phyloP scores from a whole-genome alignment of 1,140 invertebrate genomes.

The Aphelenchoides avenae region DNA sequence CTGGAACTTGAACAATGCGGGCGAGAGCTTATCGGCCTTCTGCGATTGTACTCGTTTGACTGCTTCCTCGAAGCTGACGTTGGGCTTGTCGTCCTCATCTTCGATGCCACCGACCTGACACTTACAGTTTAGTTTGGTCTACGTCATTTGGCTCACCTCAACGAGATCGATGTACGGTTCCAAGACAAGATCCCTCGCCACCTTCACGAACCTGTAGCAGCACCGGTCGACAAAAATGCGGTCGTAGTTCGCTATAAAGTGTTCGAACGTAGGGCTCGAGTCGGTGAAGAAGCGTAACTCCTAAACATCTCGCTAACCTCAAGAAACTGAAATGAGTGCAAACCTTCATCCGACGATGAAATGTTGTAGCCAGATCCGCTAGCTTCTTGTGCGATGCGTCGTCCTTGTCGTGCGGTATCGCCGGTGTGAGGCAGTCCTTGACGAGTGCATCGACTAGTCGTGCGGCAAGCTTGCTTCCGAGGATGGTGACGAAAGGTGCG shows the following conservation, averaged over 20 bases:
- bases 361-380: slow-evolving; percentile 11
- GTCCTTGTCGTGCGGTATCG: slow-evolving; percentile 37
- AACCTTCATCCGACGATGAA: background rate
- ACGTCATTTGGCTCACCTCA: slow-evolving; percentile 5
- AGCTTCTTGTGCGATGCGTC: too few species aligned
- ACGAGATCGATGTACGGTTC: slow-evolving; percentile 33
- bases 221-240: slow-evolving; percentile 35
- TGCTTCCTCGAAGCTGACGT: slow-evolving; percentile 15
- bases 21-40: slow-evolving; percentile 13
- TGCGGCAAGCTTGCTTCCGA: slow-evolving; percentile 18
- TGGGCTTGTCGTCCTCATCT: slow-evolving; percentile 21
- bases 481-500: slow-evolving; percentile 10
- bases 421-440: slow-evolving; percentile 29
- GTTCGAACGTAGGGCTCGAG: slow-evolving; percentile 17
- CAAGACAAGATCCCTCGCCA: slow-evolving; percentile 26
- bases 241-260: slow-evolving; percentile 23
- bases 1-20: slow-evolving; percentile 35
- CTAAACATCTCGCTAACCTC: slow-evolving; percentile 20
- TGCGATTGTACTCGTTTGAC: background rate
- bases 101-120: slow-evolving; percentile 12
- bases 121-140: background rate
- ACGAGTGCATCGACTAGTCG: slow-evolving; percentile 23
- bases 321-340: slow-evolving; percentile 19
- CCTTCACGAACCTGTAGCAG: slow-evolving; percentile 24
- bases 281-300: slow-evolving; percentile 25